These are phyloP conservation scores for Galeruca laticollis DNA, from an alignment of 2,888 invertebrate species.

Conservation along the genomic window DNA sequence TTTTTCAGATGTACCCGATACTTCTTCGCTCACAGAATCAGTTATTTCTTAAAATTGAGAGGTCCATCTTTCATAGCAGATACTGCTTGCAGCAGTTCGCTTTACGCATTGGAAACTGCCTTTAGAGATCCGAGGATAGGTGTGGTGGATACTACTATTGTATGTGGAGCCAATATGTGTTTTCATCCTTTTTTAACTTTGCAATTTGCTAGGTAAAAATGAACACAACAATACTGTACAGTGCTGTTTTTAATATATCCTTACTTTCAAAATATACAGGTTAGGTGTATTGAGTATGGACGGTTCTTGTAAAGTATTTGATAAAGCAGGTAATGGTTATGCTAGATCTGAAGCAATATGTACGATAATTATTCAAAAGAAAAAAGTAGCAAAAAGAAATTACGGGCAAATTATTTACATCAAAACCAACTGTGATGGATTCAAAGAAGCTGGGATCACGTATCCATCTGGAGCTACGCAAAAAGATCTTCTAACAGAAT, in stretches of 20 bases:
- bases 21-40: conserved; percentile 94
- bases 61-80: conserved; percentile 92
- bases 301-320: too few species aligned
- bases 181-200: conserved; percentile 89
- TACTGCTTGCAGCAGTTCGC: conserved; percentile 95
- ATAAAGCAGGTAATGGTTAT: too few species aligned
- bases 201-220: conserved; percentile 80
- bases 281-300: too few species aligned
- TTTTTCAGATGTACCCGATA: conserved; percentile 73
- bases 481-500: conserved; percentile 72
- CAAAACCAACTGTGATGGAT: conserved; percentile 63
- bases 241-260: too few species aligned
- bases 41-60: conserved; percentile 84
- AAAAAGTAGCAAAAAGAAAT: conserved; percentile 66
- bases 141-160: conserved; percentile 88
- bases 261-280: too few species aligned
- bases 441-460: conserved; percentile 64
- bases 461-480: conserved; percentile 69
- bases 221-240: too few species aligned
- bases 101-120: conserved; percentile 88
- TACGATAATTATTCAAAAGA: conserved; percentile 84
- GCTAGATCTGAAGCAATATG: too few species aligned
- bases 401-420: conserved; percentile 67
- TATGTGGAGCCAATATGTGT: conserved; percentile 88
- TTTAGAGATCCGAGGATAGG: conserved; percentile 82